Evolutionary conservation across 2,888 invertebrate species (phyloP).

Genomic region (Spialia ferax): DNA sequence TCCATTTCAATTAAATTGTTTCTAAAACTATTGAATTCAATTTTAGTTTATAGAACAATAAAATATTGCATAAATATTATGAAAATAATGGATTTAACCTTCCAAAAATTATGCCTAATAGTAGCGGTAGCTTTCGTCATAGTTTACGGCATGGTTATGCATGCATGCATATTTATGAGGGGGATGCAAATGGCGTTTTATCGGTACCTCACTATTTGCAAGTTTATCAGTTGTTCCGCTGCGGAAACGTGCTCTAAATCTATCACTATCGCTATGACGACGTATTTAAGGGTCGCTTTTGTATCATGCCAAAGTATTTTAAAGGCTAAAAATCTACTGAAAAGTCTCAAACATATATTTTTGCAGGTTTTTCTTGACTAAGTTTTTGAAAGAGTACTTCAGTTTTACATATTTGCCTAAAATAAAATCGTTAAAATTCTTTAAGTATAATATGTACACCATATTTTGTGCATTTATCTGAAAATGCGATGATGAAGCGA

Average conservation of each 20-base stretch:
- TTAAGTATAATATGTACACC: no score
- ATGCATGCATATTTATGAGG: slow-evolving; percentile 14
- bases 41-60: background rate
- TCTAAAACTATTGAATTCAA: background rate
- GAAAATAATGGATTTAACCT: background rate
- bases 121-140: background rate
- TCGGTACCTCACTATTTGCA: slow-evolving; percentile 63
- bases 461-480: no score
- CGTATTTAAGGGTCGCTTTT: background rate
- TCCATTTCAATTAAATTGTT: slow-evolving; percentile 50
- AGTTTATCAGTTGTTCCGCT: slow-evolving; percentile 69
- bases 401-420: no score
- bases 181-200: slow-evolving; percentile 38
- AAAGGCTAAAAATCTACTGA: no score
- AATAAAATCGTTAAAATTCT: no score
- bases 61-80: background rate
- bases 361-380: background rate
- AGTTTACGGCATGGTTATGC: background rate
- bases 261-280: slow-evolving; percentile 13
- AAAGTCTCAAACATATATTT: background rate
- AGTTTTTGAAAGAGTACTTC: no score
- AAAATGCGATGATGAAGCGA: no score
- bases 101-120: no score
- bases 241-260: slow-evolving; percentile 76
- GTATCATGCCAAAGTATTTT: no score